Conservation (phyloP, 1,140 invertebrate genomes). For the Scaptodrosophila lebanonensis region DNA sequence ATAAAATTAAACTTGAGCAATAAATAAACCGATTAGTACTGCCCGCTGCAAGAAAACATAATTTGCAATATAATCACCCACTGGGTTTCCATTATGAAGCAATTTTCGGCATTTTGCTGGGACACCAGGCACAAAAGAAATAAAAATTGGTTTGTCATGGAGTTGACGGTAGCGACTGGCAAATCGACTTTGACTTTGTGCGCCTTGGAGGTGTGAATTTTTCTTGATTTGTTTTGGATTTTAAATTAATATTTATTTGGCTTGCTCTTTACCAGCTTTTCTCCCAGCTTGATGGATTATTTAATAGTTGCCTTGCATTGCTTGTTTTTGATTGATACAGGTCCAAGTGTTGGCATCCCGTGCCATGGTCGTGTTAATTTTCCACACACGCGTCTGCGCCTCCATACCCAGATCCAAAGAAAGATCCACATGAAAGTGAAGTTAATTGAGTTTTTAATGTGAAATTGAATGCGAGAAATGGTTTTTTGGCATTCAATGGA, state of each 20-base stretch:
- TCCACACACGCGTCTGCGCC: conserved; percentile 27
- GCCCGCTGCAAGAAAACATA: too few relatives aligned
- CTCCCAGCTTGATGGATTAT: conserved; percentile 49
- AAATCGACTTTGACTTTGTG: too few relatives aligned
- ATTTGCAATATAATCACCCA: conserved; percentile 9
- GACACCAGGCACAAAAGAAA: too few relatives aligned
- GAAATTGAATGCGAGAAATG: conserved; percentile 24
- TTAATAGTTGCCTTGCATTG: conserved; percentile 40
- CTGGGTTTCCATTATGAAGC: conserved; percentile 17
- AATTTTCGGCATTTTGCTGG: conserved; percentile 14
- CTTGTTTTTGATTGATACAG: conserved; percentile 10
- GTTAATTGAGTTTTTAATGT: conserved; percentile 34
- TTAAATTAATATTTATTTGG: conserved; percentile 20
- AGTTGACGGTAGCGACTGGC: too few relatives aligned
- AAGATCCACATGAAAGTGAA: conserved; percentile 27
- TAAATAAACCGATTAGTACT: too few relatives aligned
- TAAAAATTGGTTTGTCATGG: conserved; percentile 8
- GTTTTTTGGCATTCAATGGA: conserved; percentile 14
- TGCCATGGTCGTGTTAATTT: conserved; percentile 63
- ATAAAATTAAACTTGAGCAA: too few relatives aligned
- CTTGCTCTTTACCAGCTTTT: conserved; percentile 1
- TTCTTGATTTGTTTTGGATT: conserved; percentile 10
- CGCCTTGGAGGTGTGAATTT: too few relatives aligned
- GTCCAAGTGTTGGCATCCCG: conserved; percentile 23
- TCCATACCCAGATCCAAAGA: too few relatives aligned